Base-by-base conservation (phyloP, 2,888 invertebrate species). In the Acleris laterana region DNA sequence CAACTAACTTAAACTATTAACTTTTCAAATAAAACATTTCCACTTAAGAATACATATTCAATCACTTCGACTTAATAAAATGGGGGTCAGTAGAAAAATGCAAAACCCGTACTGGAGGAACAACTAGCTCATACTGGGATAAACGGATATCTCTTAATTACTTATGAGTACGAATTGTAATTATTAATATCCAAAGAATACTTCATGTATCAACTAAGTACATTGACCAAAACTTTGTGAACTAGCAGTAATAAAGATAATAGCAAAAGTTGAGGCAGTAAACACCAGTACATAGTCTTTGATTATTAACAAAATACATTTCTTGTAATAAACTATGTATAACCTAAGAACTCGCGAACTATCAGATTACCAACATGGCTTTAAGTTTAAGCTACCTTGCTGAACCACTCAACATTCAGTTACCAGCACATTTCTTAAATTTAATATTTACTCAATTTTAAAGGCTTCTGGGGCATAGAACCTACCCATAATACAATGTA, bases 1-100 rank as follows among this genome's bases (percentile, higher is more conserved):
- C 19, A 46, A 17, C 63, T 70, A 64, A 62, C 69, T 70, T 70
- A 71, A 19, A 46, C 56, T 69, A 69, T 52, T 48, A 65, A 57
- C 64, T 51, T 42, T 51, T 50, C 61, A 66, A 66, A 66, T 66
- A 66, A 66, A 66, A 66, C 62, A 62, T 57, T 17, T 57, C 48
- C 13, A 49, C 56, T 66, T 61, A 61, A 46, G n/a, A 64, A 25
- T 61, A 65, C 0, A 16, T 38, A 13, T 52, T 28, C 17, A 20
- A 46, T 46, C 25, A 6, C 9, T 32, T 28, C 28, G 28, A 22
- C 22, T 44, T 32, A 55, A n/a, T 42, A 17, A 46, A 46, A 17
- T 53, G 20, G 9, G 58, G 50, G 48, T 57, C 57, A 38, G 57
- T 66, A 66, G 51, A 57, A 66, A 65, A 66, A 57, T 62, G 57